phyloP scores from a whole-genome alignment of 2,888 invertebrate genomes.

The Parochlus steinenii region DNA sequence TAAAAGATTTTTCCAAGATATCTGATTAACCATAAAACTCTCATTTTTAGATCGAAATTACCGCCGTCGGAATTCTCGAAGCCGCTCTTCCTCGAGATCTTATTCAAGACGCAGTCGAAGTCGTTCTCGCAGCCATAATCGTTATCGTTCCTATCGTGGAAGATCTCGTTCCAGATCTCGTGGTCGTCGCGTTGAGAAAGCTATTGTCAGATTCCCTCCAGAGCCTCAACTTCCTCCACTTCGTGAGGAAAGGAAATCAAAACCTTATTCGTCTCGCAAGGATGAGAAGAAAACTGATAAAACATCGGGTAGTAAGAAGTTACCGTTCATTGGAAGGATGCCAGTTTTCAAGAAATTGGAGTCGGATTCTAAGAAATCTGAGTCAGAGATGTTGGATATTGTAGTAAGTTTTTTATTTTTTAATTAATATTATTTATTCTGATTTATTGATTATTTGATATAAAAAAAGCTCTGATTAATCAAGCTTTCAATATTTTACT shows the following conservation, averaged over 20 bases:
- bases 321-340: constrained; percentile 75
- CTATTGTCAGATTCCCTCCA: constrained; percentile 23
- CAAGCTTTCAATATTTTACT: no score
- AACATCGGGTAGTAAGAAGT: constrained; percentile 38
- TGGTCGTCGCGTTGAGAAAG: constrained; percentile 23
- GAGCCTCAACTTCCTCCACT: constrained; percentile 7
- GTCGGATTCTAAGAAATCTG: constrained; percentile 18
- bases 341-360: constrained; percentile 55
- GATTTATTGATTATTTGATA: no score
- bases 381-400: constrained; percentile 15
- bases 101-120: constrained; percentile 18
- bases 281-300: constrained; percentile 15
- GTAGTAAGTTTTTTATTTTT: no score
- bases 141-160: constrained; percentile 17
- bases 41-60: constrained; percentile 6
- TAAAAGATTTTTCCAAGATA: no score
- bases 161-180: constrained; percentile 17
- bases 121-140: constrained; percentile 17
- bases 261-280: constrained; percentile 1
- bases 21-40: no score
- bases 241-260: constrained; percentile 6
- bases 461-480: no score
- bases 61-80: constrained; percentile 5
- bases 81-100: constrained; percentile 18
- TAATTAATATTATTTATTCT: no score